Base-by-base conservation (phyloP, 2,888 invertebrate genomes). In the Folsomia manolachei region DNA sequence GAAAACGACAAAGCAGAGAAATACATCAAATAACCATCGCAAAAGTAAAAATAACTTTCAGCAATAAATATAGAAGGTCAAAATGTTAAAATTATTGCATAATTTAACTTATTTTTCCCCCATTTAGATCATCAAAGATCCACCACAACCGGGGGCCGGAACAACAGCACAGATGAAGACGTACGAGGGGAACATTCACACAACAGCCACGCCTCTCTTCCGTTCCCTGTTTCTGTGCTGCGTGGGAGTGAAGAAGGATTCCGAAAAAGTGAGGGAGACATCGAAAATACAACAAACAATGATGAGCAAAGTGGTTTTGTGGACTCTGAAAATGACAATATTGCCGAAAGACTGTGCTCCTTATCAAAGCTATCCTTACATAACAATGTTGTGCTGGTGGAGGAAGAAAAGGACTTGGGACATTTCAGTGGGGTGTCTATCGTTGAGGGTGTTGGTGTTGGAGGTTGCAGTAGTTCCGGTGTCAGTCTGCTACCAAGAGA, bases 141-240 rank as follows among this genome's bases (percentile, higher is more conserved):
- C 4, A 19, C 56, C 56, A n/a, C 18, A 19, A 9, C 39, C 7
- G 39, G 39, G 14, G 39, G 39, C 7, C 39, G 39, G 39, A 39
- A 39, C 39, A 39, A 39, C 39, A 56, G 56, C 56, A 56, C 56
- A 56, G 56, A 56, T 21, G 56, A 56, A 56, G 56, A 56, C 21
- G 56, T 19, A 21, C 56, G 19, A 39, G 39, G 39, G 39, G 39
- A 39, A 4, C 39, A 39, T 39, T n/a, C n/a, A n/a, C 39, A 39
- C 14, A 4, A 39, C 4, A 9, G 7, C 14, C 39, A 39, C 39
- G 39, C 39, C 39, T 14, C 39, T 14, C 39, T 39, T 39, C 39
- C 39, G 7, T 9, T 39, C 39, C 7, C 39, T 39, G 4, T 14
- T 14, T 4, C 14, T 14, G 4, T 39, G 14, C 14, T 39, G 39